phyloP scores from a whole-genome alignment of 2,888 invertebrate species.

The Noctua janthina region DNA sequence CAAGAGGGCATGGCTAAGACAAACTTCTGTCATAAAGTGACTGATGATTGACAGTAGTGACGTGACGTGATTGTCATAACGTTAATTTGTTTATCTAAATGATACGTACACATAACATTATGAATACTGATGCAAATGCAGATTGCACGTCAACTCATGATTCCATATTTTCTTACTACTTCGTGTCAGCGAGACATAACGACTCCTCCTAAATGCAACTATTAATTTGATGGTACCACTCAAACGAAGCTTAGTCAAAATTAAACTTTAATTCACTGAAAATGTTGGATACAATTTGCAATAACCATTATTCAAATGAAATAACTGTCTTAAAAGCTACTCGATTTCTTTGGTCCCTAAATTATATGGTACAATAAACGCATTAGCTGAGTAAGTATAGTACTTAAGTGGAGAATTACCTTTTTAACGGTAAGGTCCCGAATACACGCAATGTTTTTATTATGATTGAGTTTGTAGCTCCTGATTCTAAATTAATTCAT shows the following conservation, averaged over 20 bases:
- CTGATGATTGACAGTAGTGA: slow-evolving; percentile 4
- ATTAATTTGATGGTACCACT: slow-evolving; percentile 14
- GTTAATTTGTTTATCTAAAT: background rate
- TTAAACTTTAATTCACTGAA: background rate
- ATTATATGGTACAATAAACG: slow-evolving; percentile 21
- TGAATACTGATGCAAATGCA: background rate
- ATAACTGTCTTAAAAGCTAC: slow-evolving; percentile 23
- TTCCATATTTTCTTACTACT: background rate
- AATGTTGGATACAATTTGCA: slow-evolving; percentile 2
- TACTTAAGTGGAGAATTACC: slow-evolving; percentile 17
- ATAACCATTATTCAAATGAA: slow-evolving; percentile 38
- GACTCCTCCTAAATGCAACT: background rate
- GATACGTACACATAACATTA: too few relatives aligned
- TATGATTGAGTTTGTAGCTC: background rate
- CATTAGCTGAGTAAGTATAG: slow-evolving; percentile 41
- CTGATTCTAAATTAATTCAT: background rate
- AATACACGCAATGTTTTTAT: slow-evolving; percentile 48
- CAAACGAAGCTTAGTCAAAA: background rate
- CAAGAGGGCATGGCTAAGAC: background rate
- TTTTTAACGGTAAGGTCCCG: slow-evolving; percentile 44
- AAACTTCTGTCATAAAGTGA: slow-evolving; percentile 7
- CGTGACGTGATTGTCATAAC: slow-evolving; percentile 19
- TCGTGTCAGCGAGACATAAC: background rate
- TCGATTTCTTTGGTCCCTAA: slow-evolving; percentile 11
- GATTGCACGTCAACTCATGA: too few relatives aligned